Evolutionary conservation across 2,113 vertebrate species (phyloP), one percentile per base, ranked within the genome.

Genomic region (Lepus europaeus): DNA sequence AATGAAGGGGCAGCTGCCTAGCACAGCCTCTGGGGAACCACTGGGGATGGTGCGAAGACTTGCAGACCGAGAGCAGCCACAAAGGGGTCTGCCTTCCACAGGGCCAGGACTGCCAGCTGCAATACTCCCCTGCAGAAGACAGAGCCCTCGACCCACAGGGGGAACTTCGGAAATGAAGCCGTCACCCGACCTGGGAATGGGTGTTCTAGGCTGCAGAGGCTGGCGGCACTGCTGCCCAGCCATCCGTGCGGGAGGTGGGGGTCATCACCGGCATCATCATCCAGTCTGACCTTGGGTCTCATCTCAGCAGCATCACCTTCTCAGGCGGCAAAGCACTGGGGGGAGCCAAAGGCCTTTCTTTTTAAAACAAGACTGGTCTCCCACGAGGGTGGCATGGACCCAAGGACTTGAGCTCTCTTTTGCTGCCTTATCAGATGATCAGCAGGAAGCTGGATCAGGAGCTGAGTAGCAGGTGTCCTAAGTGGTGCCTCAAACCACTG

Each of bases 1-100:
- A 93, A 69, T 22, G 72, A 96, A 95, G 77, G 51, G n/a, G 59
- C 33, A 63, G 66, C 74, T 70, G 61, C 39, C 82, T 78, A 51
- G 59, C 29, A 56, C 19, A 17, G 64, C 22, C 59, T 74, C 80
- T 88, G 56, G 11, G 77, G 19, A 84, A 70, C 12, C 72, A 33
- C 10, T 23, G 2, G 12, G 11, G 6, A 74, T 10, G 11, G 66
- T 23, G 45, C 49, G 72, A 1, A 45, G 72, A 69, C 3, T 45
- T 74, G 73, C 49, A 79, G 45, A 93, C 49, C 45, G 27, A 63
- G 3, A 68, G 51, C 5, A 61, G 69, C 68, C 83, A 39, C 20
- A 39, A 73, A 39, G 17, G 16, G 45, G 45, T 20, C 29, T 72
- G 23, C 68, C 63, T 92, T 92, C 83, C 73, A 70, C 59, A 93